Evolutionary conservation across 2,888 invertebrate genomes (phyloP), one percentile per base, ranked within the genome.

Genomic region (Ypsolopha sequella): DNA sequence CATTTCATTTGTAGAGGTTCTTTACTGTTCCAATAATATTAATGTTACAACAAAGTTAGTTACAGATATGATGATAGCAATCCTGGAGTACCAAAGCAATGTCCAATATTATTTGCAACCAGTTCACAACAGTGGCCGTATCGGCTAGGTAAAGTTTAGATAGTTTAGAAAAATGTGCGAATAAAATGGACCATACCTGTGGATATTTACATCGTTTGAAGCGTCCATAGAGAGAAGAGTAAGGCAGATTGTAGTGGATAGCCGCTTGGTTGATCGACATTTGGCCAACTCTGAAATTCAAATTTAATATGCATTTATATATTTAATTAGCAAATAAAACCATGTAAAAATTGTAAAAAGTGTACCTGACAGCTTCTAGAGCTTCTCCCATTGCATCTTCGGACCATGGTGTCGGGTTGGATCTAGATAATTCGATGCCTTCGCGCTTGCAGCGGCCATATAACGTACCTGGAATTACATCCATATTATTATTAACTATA

Each of bases 261-360:
- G 95, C 95, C 50, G 96, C 96, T 80, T 96, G 96, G 79, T 96
- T 96, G 65, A 96, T 96, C 56, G 95, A 95, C 95, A 96, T 95
- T 73, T 95, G 95, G 35, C 96, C 96, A 59, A 95, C 88, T 66
- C 95, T 95, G 68, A 45, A 50, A 52, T n/a, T 43, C 11, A 8
- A 44, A 66, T 24, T 2, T 24, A 24, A 24, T 24, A 24, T 24
- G 2, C 2, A 24, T 24, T 24, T 24, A 24, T 24, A 24, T 4
- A 24, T 4, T 2, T 2, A 24, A 24, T 24, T 24, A 24, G 24
- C 4, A 24, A 2, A 24, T 24, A 0, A 65, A 65, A 54, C 1
- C 45, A 41, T 44, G 9, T 11, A 6, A 41, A 39, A 33, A 48
- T 11, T 41, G n/a, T 43, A n/a, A 4, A 41, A 33, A 10, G 2